Evolutionary conservation across 1,140 invertebrate species (phyloP), one percentile per base, ranked within the genome.

Genomic region (Phocides pigmalion): DNA sequence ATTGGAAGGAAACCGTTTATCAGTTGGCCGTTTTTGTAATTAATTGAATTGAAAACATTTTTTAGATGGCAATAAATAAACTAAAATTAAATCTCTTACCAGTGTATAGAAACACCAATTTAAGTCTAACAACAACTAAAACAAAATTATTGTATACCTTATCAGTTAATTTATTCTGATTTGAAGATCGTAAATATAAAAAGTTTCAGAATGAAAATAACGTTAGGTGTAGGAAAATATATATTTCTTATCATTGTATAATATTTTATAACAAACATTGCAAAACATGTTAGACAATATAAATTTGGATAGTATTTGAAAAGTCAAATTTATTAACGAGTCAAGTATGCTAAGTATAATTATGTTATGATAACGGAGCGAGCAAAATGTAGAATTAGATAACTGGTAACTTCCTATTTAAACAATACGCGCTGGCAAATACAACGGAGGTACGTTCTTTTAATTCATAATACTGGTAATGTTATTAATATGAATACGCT

Each of bases 391-490:
- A n/a, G 68, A 78, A 72, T 75, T 73, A 85, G 74, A 81, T 82
- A 85, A 85, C 69, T 70, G 72, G 73, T 66, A 58, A 76, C 79
- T 85, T 85, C 82, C 82, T 75, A 83, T 78, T 82, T 74, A 85
- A 81, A 85, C 83, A 85, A 85, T 76, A 58, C 66, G 37, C 50
- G 44, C 51, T 46, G 62, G 58, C 59, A 16, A 25, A 25, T 9
- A 4, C 3, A 28, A 42, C 44, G n/a, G n/a, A n/a, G n/a, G 53
- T n/a, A 28, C 20, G 39, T 35, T 56, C 41, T 54, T 54, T 42
- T 14, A 49, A 28, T 49, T 49, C 4, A 12, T 15, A 14, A 11
- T n/a, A n/a, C n/a, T n/a, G n/a, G n/a, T n/a, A n/a, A n/a, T n/a
- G n/a, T n/a, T n/a, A n/a, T n/a, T n/a, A n/a, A n/a, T n/a, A n/a